Evolutionary conservation across 2,797 vertebrate species (phyloP).

Genomic region (Pseudochirops cupreus): DNA sequence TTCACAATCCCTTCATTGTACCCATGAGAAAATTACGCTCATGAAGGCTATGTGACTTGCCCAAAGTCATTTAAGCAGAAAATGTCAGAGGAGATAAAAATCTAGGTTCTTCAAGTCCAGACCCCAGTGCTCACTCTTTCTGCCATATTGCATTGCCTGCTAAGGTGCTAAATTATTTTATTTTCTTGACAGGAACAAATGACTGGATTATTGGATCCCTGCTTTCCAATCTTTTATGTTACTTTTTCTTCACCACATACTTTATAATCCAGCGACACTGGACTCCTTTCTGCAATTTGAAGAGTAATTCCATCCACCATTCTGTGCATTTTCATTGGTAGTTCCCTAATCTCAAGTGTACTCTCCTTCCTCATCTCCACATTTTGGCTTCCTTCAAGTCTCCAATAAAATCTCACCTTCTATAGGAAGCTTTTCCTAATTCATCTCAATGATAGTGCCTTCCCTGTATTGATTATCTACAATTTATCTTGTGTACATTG

Average conservation of each 20-base stretch:
- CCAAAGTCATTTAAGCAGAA: neutral
- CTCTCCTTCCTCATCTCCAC: neutral
- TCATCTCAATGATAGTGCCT: neutral
- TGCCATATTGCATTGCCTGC: neutral
- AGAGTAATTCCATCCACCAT: neutral
- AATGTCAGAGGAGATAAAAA: neutral
- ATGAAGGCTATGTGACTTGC: neutral
- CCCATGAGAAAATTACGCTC: neutral
- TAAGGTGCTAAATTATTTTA: neutral
- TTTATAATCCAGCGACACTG: neutral
- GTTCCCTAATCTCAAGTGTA: neutral
- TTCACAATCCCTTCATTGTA: neutral
- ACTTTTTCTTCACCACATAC: neutral
- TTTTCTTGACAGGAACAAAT: neutral
- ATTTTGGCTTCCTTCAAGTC: neutral
- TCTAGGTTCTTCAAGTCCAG: neutral
- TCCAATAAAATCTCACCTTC: neutral
- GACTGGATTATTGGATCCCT: neutral
- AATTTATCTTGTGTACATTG: neutral
- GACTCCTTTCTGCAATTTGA: neutral
- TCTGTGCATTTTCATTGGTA: neutral
- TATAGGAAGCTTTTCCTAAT: neutral
- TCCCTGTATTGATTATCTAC: neutral
- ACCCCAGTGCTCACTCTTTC: neutral
- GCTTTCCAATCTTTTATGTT: neutral